Base-by-base conservation (phyloP, 2,888 invertebrate genomes). In the Drosophila monieri region DNA sequence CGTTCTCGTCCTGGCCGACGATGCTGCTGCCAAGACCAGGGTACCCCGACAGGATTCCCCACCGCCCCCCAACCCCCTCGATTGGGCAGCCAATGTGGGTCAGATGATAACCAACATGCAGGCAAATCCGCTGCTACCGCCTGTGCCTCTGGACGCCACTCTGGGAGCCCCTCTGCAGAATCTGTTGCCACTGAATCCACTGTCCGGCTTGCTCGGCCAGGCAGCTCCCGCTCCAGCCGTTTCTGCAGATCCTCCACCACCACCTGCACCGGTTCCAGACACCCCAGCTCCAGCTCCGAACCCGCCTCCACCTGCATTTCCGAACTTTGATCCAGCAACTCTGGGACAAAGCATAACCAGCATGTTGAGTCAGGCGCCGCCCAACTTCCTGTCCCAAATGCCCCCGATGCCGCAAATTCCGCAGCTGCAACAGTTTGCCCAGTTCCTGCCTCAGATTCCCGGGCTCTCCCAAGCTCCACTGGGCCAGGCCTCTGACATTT, bases 1-100 rank as follows among this genome's bases (percentile, higher is more conserved):
- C 12, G 84, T 90, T 1, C 70, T 90, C 4, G 89, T 90, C 8
- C 59, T 90, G 18, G 88, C 89, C 41, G 89, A 90, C 14, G 89
- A 89, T 46, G 74, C 76, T 6, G 75, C 78, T 18, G 75, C 67
- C 32, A 74, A 68, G 59, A 54, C 77, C 3, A 75, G 77, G 4
- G 72, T 72, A 0, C 54, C 77, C 1, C 77, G 85, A 9, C 88
- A 88, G 51, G 74, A 83, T 55, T 25, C 46, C 3, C 27, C 43
- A 10, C 21, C 23, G n/a, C 4, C 27, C 5, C 0, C 27, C 12
- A 39, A 23, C 27, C 4, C 59, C 21, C 14, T 69, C 8, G 39
- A 41, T 5, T 41, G 39, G 39, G 8, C 18, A 8, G 14, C 39
- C 39, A 15, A 14, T 6, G 35, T 35, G 35, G 8, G 23, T 10